Percentiles rank a stretch among this genome's conserved stretches.
These are phyloP conservation scores for Istiophorus platypterus DNA, from an alignment of 2,113 vertebrate species.

Conservation along the genomic window DNA sequence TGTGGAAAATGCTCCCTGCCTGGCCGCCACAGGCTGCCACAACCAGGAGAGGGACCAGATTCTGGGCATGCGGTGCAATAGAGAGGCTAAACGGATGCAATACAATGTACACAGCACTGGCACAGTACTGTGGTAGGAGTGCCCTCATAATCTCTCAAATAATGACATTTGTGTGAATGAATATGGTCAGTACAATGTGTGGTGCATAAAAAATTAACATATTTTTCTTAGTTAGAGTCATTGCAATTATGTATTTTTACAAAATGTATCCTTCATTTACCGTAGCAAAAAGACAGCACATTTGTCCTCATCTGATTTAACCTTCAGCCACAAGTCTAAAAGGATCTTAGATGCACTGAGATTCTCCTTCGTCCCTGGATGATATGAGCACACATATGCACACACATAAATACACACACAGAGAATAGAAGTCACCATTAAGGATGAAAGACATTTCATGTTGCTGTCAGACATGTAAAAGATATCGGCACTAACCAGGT, in stretches of 20 bases:
- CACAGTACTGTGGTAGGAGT: background rate
- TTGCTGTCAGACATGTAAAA: conserved; percentile 44
- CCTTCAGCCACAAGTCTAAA: conserved; percentile 83
- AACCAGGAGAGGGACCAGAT: conserved; percentile 74
- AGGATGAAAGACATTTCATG: conserved; percentile 57
- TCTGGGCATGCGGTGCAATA: conserved; percentile 67
- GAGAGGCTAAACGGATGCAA: conserved; percentile 59
- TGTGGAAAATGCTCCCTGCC: conserved; percentile 79
- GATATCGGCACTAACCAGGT: conserved; percentile 42
- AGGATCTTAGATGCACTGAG: conserved; percentile 81
- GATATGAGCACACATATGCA: conserved; percentile 21
- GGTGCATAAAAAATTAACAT: background rate
- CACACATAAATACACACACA: conserved; percentile 12
- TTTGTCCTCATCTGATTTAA: conserved; percentile 87
- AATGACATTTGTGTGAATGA: background rate
- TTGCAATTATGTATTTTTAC: background rate
- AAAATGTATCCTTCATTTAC: conserved; percentile 80
- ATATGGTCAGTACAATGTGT: background rate
- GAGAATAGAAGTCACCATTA: conserved; percentile 38
- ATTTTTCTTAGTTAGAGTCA: background rate
- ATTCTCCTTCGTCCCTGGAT: conserved; percentile 89
- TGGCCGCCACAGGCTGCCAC: conserved; percentile 68
- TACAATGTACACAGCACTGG: conserved; percentile 30
- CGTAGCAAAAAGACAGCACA: conserved; percentile 86
- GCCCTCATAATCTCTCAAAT: conserved; percentile 2